Conservation (phyloP, 37 sponge, comb jelly and placozoan genomes). For the Oopsacas minuta region DNA sequence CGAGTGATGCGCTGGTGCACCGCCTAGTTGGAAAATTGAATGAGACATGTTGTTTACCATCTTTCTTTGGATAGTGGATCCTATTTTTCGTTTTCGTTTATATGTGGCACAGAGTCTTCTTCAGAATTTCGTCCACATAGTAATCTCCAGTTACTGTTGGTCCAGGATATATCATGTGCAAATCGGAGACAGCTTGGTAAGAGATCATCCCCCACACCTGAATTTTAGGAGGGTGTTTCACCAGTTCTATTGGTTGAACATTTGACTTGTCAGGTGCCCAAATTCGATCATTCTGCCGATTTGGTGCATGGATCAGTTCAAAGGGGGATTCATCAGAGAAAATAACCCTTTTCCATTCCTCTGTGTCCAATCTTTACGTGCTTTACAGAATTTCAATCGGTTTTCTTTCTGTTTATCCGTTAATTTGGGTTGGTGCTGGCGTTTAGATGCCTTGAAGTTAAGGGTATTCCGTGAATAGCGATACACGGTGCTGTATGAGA, state of each 20-base stretch:
- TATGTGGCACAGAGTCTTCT: not conserved
- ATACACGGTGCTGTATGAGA: too few species aligned
- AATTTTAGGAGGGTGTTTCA: not conserved
- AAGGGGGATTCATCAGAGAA: not conserved
- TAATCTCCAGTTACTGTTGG: not conserved
- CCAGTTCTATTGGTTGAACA: not conserved
- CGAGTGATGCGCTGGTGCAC: too few species aligned
- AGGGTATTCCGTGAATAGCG: too few species aligned
- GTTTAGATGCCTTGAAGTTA: too few species aligned
- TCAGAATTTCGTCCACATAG: not conserved
- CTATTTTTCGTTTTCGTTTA: not conserved
- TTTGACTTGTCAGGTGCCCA: not conserved
- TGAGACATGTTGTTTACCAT: not conserved
- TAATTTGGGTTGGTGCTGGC: too few species aligned
- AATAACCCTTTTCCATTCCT: not conserved
- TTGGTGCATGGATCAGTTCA: not conserved
- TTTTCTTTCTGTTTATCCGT: too few species aligned
- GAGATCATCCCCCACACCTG: not conserved
- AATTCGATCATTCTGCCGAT: too few species aligned
- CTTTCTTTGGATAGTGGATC: not conserved
- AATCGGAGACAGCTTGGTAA: not conserved
- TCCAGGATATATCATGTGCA: not conserved
- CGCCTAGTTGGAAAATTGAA: not conserved
- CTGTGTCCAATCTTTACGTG: too few species aligned
- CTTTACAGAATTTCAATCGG: too few species aligned